Percentiles rank a stretch among this genome's conserved stretches.
Evolutionary conservation across 2,888 invertebrate species (phyloP).

Genomic region (Phortica okadai): DNA sequence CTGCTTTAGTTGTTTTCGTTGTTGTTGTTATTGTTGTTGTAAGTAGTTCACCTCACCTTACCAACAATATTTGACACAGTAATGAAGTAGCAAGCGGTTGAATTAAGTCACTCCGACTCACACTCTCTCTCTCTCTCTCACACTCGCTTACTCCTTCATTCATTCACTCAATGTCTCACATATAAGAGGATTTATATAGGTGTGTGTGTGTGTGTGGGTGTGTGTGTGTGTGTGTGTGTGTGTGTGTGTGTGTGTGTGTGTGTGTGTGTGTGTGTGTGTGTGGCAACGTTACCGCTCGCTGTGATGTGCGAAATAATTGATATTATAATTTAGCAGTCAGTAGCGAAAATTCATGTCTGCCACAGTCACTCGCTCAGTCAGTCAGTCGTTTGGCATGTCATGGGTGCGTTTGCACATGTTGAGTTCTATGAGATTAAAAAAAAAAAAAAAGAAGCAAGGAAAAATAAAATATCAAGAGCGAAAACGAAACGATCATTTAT

Average conservation of each 20-base stretch:
- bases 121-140: background rate
- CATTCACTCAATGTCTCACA: background rate
- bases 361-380: slow-evolving; percentile 21
- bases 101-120: background rate
- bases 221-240: slow-evolving; percentile 13
- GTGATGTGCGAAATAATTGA: slow-evolving; percentile 50
- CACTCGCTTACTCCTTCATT: background rate
- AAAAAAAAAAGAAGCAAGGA: slow-evolving; percentile 33
- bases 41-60: background rate
- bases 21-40: background rate
- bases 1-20: background rate
- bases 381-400: slow-evolving; percentile 35
- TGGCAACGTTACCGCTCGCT: slow-evolving; percentile 23
- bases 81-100: slow-evolving; percentile 18
- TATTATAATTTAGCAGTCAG: slow-evolving; percentile 53
- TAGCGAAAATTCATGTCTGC: slow-evolving; percentile 3
- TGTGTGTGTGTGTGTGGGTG: background rate
- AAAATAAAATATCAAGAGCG: slow-evolving; percentile 1
- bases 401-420: background rate
- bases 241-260: background rate
- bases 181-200: background rate
- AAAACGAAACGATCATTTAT: background rate
- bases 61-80: background rate
- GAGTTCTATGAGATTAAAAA: slow-evolving; percentile 23
- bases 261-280: slow-evolving; percentile 30